Evolutionary conservation across 1,140 invertebrate genomes (phyloP), one percentile per base, ranked within the genome.

Genomic region (Calliopsis andreniformis): DNA sequence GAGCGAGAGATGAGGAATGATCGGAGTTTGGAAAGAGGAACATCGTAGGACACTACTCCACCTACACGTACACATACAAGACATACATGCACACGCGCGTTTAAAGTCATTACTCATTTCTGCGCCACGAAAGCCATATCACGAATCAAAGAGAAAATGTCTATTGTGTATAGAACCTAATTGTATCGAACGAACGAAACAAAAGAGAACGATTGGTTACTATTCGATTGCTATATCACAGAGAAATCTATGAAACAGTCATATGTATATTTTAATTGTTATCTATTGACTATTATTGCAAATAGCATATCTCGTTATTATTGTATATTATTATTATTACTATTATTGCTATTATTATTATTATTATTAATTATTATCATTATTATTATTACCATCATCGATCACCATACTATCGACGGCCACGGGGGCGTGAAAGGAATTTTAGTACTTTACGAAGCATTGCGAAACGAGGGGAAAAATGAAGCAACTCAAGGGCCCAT

Each of bases 191-290:
- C 58, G 42, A 67, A 43, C 12, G 18, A 58, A 51, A 35, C 62
- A 59, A 14, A 32, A 30, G 28, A 32, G 32, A 25, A 80, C 32
- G 73, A 85, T 81, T 84, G 63, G 49, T 85, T 87, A 81, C 72
- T 72, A 81, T 86, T 79, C 76, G 77, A 83, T 75, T 76, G 72
- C 78, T 85, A 81, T 84, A 83, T 82, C 61, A 79, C 79, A 43
- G 73, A 47, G 47, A 73, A 69, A 69, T 59, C 23, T 35, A 61
- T 58, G 61, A 77, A 67, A 82, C 68, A 76, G 70, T 45, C 79
- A 79, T 84, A 85, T 89, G 82, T 89, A 89, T 86, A 89, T 88
- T 88, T 89, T 85, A 86, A 83, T 88, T 88, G 86, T 89, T 89
- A 87, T 83, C 81, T 88, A 81, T 86, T 82, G 73, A 86, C 70